Evolutionary conservation across 2,888 invertebrate genomes (phyloP), one percentile per base, ranked within the genome.

Genomic region (Zonitis immaculata): DNA sequence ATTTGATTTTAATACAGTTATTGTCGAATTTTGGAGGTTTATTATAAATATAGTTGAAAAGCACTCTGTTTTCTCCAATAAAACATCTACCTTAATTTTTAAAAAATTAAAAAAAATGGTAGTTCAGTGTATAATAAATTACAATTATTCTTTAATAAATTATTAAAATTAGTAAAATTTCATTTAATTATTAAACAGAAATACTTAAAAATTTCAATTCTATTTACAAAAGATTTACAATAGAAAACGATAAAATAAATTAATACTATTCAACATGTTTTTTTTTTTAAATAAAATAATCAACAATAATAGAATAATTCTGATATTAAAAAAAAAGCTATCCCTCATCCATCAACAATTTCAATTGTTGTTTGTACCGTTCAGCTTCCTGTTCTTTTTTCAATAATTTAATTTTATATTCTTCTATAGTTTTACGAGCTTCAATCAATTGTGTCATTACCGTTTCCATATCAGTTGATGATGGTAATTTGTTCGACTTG

Each of bases 381-480:
- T 73, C 73, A 4, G 67, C 69, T 61, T 75, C 75, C 5, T 69
- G 65, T 54, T 75, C 72, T 60, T 75, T 74, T 48, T 66, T 68
- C 25, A 59, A 56, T 48, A 73, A 61, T 58, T 73, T 73, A 26
- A 65, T 55, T 61, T 75, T 74, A 49, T 73, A 74, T 54, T 72
- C 72, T 53, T 73, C 73, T 4, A 74, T 72, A 4, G 70, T 66
- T 62, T 67, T 69, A 51, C 64, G 66, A 2, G 75, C 73, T 55
- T 74, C 73, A 6, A 66, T 62, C 43, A 76, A 62, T 60, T 76
- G 72, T 8, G 63, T 68, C 65, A 65, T 67, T 20, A 74, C 58
- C 7, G 57, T 47, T 54, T 72, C 70, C 47, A 72, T 59, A 46
- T 73, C 71, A 0, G 60, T 50, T 5, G 28, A 2, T 7, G 11